Evolutionary conservation across 2,113 vertebrate genomes (phyloP), one percentile per base, ranked within the genome.

Genomic region (Nycticebus coucang): DNA sequence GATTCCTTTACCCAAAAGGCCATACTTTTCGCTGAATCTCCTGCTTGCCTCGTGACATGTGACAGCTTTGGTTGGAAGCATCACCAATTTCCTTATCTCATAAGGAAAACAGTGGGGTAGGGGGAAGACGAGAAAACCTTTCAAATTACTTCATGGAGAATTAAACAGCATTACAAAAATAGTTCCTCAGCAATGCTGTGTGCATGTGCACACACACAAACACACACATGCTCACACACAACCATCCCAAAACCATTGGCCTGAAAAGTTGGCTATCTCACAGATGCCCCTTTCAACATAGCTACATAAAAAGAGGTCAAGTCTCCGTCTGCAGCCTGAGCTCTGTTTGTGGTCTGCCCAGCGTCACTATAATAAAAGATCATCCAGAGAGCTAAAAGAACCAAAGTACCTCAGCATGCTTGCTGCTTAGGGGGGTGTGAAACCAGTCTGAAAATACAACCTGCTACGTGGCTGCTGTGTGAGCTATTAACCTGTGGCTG

Each of bases 361-460:
- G 64, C 80, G 90, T 97, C 97, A 97, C 84, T 71, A 87, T 97
- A 97, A 95, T 96, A 94, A 97, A 97, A 96, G 92, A 77, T 95
- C 90, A 89, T 91, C 97, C 86, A 80, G 81, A 95, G 26, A 96
- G 66, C 93, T 71, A 64, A 95, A 91, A 94, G 90, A 97, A 94
- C 87, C 85, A 26, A 88, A 94, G 78, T 81, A 53, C 55, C 94
- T 77, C 94, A 85, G 95, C 15, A 1, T 57, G 69, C 83, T 84
- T 28, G 74, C 37, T 0, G 33, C 94, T 94, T 91, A 75, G 45
- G 72, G 95, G 91, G 68, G 83, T 91, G 91, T 81, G 69, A 95
- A 87, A 91, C 74, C 45, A 97, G 95, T 89, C 88, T 96, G 86
- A 59, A 94, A 97, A 96, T 68, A 72, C 95, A 97, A 90, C 66